Base-by-base conservation (phyloP, 2,113 vertebrate genomes). In the Triplophysa dalaica region DNA sequence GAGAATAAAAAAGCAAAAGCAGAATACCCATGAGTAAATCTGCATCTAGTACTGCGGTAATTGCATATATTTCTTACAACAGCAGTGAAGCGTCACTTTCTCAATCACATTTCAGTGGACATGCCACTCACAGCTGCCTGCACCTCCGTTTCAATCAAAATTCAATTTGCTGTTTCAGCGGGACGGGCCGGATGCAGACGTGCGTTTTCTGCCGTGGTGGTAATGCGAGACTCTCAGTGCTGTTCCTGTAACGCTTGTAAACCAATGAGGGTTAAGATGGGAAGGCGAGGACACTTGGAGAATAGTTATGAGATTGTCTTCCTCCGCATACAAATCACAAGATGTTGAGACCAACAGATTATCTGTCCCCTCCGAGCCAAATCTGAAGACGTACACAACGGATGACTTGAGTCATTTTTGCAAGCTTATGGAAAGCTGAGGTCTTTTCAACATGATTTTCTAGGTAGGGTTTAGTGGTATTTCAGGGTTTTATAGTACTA, bases 161-260 rank as follows among this genome's bases (percentile, higher is more conserved):
- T 60, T 58, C 70, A 72, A 86, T 77, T 76, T 79, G 76, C 72
- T 26, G 16, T 63, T 62, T 79, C 70, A 65, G 67, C 80, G 65
- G 62, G 26, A 60, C 21, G 9, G n/a, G 66, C 50, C 70, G n/a
- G 21, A 38, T 38, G 65, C 63, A 64, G 69, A 63, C 76, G 45
- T 21, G 48, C 19, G 21, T 66, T 60, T 26, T 58, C 66, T 41
- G 16, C 22, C 45, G 70, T 75, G 38, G 24, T 12, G 64, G 69
- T 74, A 70, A 78, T 58, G 26, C 17, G 41, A 60, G 48, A 77
- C 54, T 45, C 56, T 48, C 16, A 4, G 5, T 75, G 58, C 72
- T 48, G 72, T 62, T 62, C 2, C 72, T 61, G 72, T 41, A 45
- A 19, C 8, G 5, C 21, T 21, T 61, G 17, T 14, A 81, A 70